Evolutionary conservation across 2,797 vertebrate species (phyloP).

Genomic region (Luscinia luscinia): DNA sequence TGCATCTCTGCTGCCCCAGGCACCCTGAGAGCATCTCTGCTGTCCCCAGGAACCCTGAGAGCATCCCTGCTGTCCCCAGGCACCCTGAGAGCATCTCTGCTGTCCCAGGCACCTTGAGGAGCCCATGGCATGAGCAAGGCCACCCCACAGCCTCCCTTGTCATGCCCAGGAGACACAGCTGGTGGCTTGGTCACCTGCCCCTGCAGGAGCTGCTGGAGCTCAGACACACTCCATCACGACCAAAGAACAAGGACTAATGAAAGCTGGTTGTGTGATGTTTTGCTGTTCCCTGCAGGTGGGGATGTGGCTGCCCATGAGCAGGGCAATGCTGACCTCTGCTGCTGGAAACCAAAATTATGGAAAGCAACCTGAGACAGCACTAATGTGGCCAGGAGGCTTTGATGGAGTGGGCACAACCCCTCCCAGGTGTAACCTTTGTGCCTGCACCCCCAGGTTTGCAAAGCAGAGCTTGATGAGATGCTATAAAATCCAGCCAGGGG

Average conservation of each 20-base stretch:
- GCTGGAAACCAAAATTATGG: conserved; percentile 49
- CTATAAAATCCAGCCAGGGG: rapidly evolving
- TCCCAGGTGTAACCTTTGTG: no score
- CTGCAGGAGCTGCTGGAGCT: not conserved
- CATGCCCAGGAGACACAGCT: not conserved
- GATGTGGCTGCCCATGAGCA: conserved; percentile 34
- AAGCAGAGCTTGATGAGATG: not conserved
- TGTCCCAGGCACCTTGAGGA: not conserved
- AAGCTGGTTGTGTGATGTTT: not conserved
- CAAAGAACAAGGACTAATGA: not conserved
- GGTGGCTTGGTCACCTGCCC: not conserved
- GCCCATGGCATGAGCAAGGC: not conserved
- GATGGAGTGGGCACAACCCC: rapidly evolving
- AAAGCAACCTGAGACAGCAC: not conserved
- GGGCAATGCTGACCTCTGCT: conserved; percentile 79
- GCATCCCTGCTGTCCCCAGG: no score
- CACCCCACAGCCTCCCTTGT: not conserved
- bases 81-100: no score
- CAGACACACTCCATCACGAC: not conserved
- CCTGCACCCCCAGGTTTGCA: not conserved
- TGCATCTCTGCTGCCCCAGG: no score
- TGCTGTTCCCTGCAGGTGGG: not conserved
- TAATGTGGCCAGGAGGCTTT: not conserved
- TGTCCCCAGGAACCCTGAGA: no score
- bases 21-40: not conserved